These are phyloP conservation scores for Ardeotis arabs DNA, from an alignment of 2,113 vertebrate genomes.

Conservation along the genomic window DNA sequence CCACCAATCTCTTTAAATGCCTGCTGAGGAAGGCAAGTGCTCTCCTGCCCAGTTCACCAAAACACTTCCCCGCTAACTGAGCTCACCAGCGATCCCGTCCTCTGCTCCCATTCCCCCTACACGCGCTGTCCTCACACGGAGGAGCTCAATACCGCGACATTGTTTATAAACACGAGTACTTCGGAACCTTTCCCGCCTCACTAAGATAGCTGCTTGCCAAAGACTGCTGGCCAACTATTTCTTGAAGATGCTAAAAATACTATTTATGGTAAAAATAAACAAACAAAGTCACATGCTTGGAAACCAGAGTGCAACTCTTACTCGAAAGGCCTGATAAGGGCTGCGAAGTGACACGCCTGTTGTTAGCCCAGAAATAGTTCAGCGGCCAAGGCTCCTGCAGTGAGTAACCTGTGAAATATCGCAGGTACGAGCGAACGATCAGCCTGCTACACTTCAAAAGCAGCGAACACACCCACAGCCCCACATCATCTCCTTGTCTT, in stretches of 20 bases:
- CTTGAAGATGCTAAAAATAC: constrained; percentile 6
- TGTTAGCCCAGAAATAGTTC: not conserved
- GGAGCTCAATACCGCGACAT: not conserved
- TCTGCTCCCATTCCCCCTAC: not conserved
- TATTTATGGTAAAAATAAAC: constrained; percentile 25
- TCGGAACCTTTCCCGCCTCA: not conserved
- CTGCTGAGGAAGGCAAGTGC: not conserved
- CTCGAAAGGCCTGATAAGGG: not conserved
- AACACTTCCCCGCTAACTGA: not conserved
- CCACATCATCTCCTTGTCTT: not conserved
- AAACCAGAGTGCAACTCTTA: not conserved
- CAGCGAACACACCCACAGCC: fast-evolving
- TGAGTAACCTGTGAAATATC: not conserved
- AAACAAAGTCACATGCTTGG: not conserved
- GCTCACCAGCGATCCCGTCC: fast-evolving
- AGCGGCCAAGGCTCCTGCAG: not conserved
- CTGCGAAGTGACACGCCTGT: not conserved
- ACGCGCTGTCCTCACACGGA: not conserved
- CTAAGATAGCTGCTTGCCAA: not conserved
- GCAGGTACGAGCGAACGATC: not conserved
- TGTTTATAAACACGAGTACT: not conserved
- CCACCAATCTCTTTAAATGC: not conserved
- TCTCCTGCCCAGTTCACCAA: not conserved
- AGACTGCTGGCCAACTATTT: not conserved
- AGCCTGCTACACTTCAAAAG: not conserved